Conservation (phyloP, 2,797 vertebrate species). For the Mormyrops boulengeri region DNA sequence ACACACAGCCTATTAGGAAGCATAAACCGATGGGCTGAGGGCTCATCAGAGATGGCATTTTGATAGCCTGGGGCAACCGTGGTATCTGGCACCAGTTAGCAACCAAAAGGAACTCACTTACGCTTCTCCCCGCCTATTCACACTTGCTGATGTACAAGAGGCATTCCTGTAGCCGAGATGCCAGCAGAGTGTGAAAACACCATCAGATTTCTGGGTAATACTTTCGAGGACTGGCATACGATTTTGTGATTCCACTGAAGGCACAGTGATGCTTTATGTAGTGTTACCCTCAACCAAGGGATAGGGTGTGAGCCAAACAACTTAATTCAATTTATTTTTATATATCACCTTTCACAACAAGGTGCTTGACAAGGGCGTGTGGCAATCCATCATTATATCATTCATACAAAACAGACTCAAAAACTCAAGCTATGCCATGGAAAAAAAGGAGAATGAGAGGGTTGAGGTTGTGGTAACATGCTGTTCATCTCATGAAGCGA, state of each 20-base stretch:
- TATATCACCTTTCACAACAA: not conserved
- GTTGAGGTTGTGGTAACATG: not conserved
- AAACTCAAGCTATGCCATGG: not conserved
- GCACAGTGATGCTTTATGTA: not conserved
- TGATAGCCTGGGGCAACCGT: not conserved
- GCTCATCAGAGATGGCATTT: not conserved
- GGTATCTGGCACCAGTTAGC: not conserved
- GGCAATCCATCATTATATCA: not conserved
- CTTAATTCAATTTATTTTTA: not conserved
- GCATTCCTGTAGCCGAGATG: not conserved
- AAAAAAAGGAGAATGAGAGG: not conserved
- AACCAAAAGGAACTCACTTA: not conserved
- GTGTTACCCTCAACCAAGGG: not conserved
- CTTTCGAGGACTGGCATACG: not conserved
- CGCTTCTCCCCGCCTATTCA: not conserved
- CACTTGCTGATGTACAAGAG: not conserved
- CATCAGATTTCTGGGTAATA: not conserved
- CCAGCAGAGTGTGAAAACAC: not conserved
- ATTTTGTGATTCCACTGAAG: not conserved
- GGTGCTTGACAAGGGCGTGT: not conserved
- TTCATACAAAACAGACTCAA: not conserved
- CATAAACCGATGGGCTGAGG: not conserved
- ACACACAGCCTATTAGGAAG: not conserved
- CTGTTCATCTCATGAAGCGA: not conserved
- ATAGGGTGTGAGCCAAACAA: not conserved